Evolutionary conservation across 1,140 invertebrate genomes (phyloP).

Genomic region (Zaprionus taronus): DNA sequence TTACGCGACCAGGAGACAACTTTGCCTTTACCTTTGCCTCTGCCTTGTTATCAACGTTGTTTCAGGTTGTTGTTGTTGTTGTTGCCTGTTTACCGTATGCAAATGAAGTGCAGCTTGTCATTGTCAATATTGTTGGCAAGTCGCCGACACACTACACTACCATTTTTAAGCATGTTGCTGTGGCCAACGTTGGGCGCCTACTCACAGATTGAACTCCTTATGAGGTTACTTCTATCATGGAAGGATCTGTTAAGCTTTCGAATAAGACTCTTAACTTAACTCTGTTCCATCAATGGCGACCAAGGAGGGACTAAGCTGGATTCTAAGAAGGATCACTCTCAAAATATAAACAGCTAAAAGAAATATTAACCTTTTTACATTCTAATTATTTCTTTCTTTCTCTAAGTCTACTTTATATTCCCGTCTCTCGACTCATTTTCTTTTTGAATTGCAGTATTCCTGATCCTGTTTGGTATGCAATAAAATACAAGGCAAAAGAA

Average conservation of each 20-base stretch:
- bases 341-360: too few relatives aligned
- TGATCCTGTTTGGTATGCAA: too few relatives aligned
- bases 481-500: too few relatives aligned
- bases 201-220: not conserved
- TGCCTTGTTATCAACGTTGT: not conserved
- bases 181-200: not conserved
- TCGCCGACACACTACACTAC: constrained; percentile 2
- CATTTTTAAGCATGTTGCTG: not conserved
- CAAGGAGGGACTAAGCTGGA: too few relatives aligned
- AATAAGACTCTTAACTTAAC: too few relatives aligned
- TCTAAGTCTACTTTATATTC: not conserved
- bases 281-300: too few relatives aligned
- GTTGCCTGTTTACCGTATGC: constrained; percentile 59
- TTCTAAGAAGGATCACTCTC: too few relatives aligned
- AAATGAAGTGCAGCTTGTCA: constrained; percentile 60
- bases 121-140: constrained; percentile 46
- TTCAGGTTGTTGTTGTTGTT: constrained; percentile 25
- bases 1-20: constrained; percentile 14
- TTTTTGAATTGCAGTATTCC: not conserved
- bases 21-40: not conserved
- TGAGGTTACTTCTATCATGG: not conserved
- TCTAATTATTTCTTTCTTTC: not conserved
- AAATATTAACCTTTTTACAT: not conserved
- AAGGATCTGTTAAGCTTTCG: too few relatives aligned
- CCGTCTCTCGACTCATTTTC: not conserved